Percentiles rank a stretch among this genome's conserved stretches.
These are phyloP conservation scores for Hylaea fasciaria DNA, from an alignment of 2,888 invertebrate species.

Conservation along the genomic window DNA sequence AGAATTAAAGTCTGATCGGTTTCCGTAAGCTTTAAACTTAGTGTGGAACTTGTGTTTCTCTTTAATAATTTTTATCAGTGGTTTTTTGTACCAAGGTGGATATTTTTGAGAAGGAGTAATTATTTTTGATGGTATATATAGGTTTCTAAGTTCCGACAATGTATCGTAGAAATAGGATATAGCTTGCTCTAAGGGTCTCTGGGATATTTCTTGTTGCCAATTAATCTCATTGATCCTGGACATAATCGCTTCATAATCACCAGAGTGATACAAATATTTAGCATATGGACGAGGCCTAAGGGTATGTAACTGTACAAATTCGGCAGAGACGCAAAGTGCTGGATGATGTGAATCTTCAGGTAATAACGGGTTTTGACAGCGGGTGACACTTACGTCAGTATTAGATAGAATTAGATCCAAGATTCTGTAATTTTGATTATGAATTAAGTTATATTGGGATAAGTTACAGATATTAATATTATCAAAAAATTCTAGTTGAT, in stretches of 20 bases:
- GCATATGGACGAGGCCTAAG: not conserved
- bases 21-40: slow-evolving; percentile 3
- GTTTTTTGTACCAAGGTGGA: slow-evolving; percentile 8
- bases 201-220: not conserved
- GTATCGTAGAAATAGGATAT: not conserved
- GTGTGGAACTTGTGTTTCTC: slow-evolving; percentile 26
- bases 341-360: not conserved
- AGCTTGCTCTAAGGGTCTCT: not conserved
- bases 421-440: not conserved
- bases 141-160: not conserved
- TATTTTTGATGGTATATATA: slow-evolving; percentile 7
- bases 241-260: slow-evolving; percentile 1
- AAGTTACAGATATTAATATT: slow-evolving; percentile 19
- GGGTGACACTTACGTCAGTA: not conserved
- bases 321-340: not conserved
- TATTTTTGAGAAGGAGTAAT: slow-evolving; percentile 10
- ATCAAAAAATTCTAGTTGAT: slow-evolving; percentile 14
- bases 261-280: slow-evolving; percentile 1
- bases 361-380: not conserved
- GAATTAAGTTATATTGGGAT: slow-evolving; percentile 3
- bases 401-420: not conserved
- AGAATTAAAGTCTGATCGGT: slow-evolving; percentile 23
- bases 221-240: not conserved
- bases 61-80: slow-evolving; percentile 29
- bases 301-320: slow-evolving; percentile 5